phyloP scores from a whole-genome alignment of 2,888 invertebrate genomes.

The Phyllotreta cruciferae region DNA sequence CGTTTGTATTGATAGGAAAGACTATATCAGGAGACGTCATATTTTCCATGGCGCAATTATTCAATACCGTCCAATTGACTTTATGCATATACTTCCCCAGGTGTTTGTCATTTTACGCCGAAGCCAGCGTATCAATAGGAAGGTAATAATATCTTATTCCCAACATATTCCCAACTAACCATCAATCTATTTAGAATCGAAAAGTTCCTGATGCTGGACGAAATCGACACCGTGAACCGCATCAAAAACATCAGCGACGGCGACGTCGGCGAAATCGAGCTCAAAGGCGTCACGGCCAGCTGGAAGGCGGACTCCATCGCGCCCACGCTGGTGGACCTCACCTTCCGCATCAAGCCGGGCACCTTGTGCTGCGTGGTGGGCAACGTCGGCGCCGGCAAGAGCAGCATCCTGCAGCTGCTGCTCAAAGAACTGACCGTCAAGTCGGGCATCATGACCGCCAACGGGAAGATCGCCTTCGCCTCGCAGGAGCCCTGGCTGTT shows the following conservation, averaged over 20 bases:
- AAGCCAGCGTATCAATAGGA: slow-evolving; percentile 50
- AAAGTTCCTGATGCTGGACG: slow-evolving; percentile 47
- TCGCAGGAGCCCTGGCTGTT: slow-evolving; percentile 85
- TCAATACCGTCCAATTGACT: slow-evolving; percentile 69
- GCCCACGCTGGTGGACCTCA: slow-evolving; percentile 62
- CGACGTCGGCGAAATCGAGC: slow-evolving; percentile 41
- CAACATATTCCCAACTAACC: neutral
- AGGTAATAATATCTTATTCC: slow-evolving; percentile 39
- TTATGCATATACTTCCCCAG: slow-evolving; percentile 50
- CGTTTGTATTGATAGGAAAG: slow-evolving; percentile 74
- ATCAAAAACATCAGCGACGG: neutral
- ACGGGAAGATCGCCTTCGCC: slow-evolving; percentile 73
- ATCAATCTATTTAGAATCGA: slow-evolving; percentile 31
- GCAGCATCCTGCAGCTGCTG: slow-evolving; percentile 71
- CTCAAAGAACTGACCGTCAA: slow-evolving; percentile 73
- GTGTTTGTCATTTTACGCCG: slow-evolving; percentile 47
- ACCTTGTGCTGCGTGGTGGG: slow-evolving; percentile 63
- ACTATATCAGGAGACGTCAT: slow-evolving; percentile 67
- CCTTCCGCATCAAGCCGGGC: slow-evolving; percentile 62
- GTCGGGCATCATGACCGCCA: slow-evolving; percentile 67
- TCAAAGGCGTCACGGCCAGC: slow-evolving; percentile 45
- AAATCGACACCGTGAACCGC: slow-evolving; percentile 42
- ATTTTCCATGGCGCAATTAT: slow-evolving; percentile 80
- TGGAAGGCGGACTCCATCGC: slow-evolving; percentile 51
- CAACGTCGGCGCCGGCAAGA: slow-evolving; percentile 76